Base-by-base conservation (phyloP, 2,797 vertebrate species). In the Sebastes ruberrimus region DNA sequence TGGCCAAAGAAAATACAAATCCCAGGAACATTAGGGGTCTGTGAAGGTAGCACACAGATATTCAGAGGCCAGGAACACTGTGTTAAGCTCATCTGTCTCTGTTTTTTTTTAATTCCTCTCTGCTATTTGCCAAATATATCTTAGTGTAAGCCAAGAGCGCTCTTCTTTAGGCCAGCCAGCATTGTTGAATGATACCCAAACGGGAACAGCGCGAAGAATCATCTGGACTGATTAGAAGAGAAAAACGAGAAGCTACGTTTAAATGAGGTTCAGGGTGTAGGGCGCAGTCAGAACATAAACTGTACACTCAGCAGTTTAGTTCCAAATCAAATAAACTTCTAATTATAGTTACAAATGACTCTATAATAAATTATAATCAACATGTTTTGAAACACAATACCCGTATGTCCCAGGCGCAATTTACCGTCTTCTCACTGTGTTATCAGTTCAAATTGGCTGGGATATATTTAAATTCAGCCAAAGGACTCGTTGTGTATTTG, bases 1-100 rank as follows among this genome's bases (percentile, higher is more conserved):
- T 83, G 56, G 87, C 90, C 84, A 93, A 88, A 86, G 78, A 88
- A 90, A 93, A 91, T 68, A 79, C 25, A 76, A 74, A 85, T 83
- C 71, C 71, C 23, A 7, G 55, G 74, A 87, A 86, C 75, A 59
- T 78, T 76, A 71, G 66, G 68, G 74, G 74, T 88, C 42, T 73
- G 57, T 65, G 74, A 84, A 83, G 74, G 60, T 75, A 76, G 66
- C 65, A 25, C 72, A 22, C 28, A 32, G n/a, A 72, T 69, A 83
- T 71, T 80, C 67, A 32, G 30, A 74, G 62, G 76, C 83, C 84
- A 88, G 66, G 79, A 89, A 73, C 76, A 76, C 65, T 85, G 72
- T 68, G 88, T 80, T 76, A 72, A 88, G 68, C 71, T 88, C 86
- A 82, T 90, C 83, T 72, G 64, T 88, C 82, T 92, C 76, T 49